Percentiles rank a stretch among this genome's conserved stretches.
phyloP scores from a whole-genome alignment of 2,888 invertebrate genomes.

The Litoditis marina region DNA sequence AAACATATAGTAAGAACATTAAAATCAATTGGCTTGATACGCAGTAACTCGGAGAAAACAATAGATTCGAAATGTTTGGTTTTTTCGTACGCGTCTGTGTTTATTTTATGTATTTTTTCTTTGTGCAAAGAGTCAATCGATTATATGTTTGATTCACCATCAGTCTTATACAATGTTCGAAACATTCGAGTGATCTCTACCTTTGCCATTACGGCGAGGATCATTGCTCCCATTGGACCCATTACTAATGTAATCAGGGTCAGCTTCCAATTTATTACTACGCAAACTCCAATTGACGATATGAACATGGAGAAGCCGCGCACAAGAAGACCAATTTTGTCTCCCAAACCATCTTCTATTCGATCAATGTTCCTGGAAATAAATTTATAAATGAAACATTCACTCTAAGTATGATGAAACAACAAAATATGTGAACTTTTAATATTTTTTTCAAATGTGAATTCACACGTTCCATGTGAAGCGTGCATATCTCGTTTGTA shows the following conservation, averaged over 20 bases:
- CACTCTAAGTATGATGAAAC: not conserved
- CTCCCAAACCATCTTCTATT: slow-evolving; percentile 34
- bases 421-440: not conserved
- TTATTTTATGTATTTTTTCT: too few relatives aligned
- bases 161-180: too few relatives aligned
- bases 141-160: too few relatives aligned
- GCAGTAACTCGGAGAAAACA: too few relatives aligned
- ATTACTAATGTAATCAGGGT: slow-evolving; percentile 36
- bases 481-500: too few relatives aligned
- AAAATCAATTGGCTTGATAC: too few relatives aligned
- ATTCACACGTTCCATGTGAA: too few relatives aligned
- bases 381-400: not conserved
- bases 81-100: too few relatives aligned
- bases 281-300: slow-evolving; percentile 31
- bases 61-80: too few relatives aligned
- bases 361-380: slow-evolving; percentile 30
- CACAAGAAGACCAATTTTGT: slow-evolving; percentile 34
- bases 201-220: slow-evolving; percentile 31
- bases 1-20: too few relatives aligned
- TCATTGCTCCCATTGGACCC: slow-evolving; percentile 38
- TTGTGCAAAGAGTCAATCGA: too few relatives aligned
- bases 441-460: not conserved
- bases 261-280: slow-evolving; percentile 36
- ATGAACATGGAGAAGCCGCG: slow-evolving; percentile 44
- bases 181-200: slow-evolving; percentile 4